These are phyloP conservation scores for Macquaria ambigua DNA, from an alignment of 2,113 vertebrate genomes.

Conservation along the genomic window DNA sequence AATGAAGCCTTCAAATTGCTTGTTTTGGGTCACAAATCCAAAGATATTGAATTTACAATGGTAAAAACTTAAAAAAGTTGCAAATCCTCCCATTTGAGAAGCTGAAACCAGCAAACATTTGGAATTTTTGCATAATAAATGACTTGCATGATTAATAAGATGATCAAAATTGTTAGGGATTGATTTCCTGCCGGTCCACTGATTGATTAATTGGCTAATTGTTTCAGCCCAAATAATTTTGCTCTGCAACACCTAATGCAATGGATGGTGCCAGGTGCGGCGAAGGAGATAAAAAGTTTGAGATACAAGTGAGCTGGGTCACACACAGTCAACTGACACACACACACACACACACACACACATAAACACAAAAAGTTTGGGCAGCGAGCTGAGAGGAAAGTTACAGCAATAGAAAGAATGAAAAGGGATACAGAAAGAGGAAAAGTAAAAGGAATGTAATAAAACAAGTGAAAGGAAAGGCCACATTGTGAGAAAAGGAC, in stretches of 20 bases:
- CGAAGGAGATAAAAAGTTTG: conserved; percentile 15
- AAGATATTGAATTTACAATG: conserved; percentile 2
- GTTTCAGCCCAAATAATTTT: background rate
- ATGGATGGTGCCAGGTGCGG: conserved; percentile 4
- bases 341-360: too few species aligned
- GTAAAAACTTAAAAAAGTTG: background rate
- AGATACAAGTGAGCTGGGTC: too few species aligned
- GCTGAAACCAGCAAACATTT: background rate
- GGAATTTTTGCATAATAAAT: background rate
- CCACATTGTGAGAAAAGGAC: conserved; percentile 58
- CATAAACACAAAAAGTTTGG: conserved; percentile 17
- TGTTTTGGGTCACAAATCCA: background rate
- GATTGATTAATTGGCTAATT: background rate
- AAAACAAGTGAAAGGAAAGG: conserved; percentile 44
- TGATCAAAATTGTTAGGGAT: background rate
- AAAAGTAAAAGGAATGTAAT: conserved; percentile 16
- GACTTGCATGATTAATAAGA: background rate
- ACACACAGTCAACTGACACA: too few species aligned
- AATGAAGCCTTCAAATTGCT: background rate
- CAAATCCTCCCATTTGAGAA: background rate
- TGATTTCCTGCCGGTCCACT: background rate
- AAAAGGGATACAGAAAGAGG: conserved; percentile 1
- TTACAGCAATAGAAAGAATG: background rate
- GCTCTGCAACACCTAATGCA: background rate
- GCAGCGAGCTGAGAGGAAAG: conserved; percentile 21